Evolutionary conservation across 2,113 vertebrate genomes (phyloP).

Genomic region (Mobula birostris): DNA sequence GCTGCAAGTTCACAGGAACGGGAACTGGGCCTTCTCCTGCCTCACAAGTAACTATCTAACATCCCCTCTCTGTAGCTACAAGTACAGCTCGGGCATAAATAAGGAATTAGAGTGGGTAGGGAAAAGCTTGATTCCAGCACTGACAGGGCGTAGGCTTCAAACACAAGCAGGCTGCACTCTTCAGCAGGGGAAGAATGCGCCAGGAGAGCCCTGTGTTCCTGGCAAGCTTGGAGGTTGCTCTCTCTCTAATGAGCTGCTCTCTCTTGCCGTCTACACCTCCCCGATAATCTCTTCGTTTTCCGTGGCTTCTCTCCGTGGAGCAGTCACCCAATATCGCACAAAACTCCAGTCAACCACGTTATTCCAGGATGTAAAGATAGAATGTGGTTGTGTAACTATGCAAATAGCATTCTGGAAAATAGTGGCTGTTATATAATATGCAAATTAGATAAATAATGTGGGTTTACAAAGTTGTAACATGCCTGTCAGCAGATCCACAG

Average conservation of each 20-base stretch:
- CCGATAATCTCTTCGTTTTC: background rate
- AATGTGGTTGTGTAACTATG: background rate
- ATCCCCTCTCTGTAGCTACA: background rate
- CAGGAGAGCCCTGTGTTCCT: background rate
- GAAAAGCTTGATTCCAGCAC: background rate
- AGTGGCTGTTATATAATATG: background rate
- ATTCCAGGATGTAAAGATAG: background rate
- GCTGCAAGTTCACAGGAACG: background rate
- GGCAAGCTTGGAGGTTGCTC: background rate
- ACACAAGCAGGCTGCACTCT: background rate
- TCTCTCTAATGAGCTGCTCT: background rate
- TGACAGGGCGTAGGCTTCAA: background rate
- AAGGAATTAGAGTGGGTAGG: background rate
- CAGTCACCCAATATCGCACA: background rate
- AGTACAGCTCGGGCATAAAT: constrained; percentile 1
- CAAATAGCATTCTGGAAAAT: background rate
- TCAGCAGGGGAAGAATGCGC: background rate
- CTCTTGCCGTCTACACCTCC: background rate
- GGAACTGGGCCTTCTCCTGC: background rate
- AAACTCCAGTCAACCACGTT: background rate
- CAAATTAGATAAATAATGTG: background rate
- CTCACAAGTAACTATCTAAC: background rate
- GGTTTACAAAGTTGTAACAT: background rate
- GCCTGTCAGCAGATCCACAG: background rate
- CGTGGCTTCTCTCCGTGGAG: background rate